These are phyloP conservation scores for Rhodophaea formosa DNA, from an alignment of 2,888 invertebrate species.

Conservation along the genomic window DNA sequence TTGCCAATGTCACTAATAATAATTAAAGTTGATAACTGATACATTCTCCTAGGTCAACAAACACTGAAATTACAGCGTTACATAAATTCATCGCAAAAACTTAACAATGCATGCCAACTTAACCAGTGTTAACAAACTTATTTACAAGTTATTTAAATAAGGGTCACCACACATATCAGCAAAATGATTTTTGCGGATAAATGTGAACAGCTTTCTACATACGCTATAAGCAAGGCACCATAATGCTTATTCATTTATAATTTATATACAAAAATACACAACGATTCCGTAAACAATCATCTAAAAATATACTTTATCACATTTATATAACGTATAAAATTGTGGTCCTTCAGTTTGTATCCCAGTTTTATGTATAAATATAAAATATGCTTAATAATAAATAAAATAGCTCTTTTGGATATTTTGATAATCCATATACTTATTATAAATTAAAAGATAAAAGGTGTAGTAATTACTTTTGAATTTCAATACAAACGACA, in stretches of 20 bases:
- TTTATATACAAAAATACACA: conserved; percentile 49
- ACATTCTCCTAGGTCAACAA: not conserved
- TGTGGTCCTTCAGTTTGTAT: conserved; percentile 56
- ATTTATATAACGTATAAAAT: conserved; percentile 54
- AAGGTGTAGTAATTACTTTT: no score
- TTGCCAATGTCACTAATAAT: not conserved
- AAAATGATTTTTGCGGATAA: not conserved
- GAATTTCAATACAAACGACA: no score
- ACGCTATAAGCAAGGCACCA: conserved; percentile 58
- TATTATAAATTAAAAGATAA: no score
- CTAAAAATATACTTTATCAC: conserved; percentile 75
- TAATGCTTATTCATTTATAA: conserved; percentile 31
- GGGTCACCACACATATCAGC: conserved; percentile 39
- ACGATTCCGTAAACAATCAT: conserved; percentile 54
- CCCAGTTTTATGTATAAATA: conserved; percentile 35
- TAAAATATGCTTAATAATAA: not conserved
- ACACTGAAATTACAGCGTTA: conserved; percentile 16
- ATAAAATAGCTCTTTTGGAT: not conserved
- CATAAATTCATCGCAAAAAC: conserved; percentile 59
- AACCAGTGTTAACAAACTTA: conserved; percentile 56
- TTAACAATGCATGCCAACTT: conserved; percentile 56
- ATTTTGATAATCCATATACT: no score
- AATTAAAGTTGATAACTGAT: conserved; percentile 13
- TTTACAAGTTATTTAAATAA: conserved; percentile 1
- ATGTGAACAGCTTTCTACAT: conserved; percentile 28